Evolutionary conservation across 2,888 invertebrate genomes (phyloP).

Genomic region (Heliconius charithonia): DNA sequence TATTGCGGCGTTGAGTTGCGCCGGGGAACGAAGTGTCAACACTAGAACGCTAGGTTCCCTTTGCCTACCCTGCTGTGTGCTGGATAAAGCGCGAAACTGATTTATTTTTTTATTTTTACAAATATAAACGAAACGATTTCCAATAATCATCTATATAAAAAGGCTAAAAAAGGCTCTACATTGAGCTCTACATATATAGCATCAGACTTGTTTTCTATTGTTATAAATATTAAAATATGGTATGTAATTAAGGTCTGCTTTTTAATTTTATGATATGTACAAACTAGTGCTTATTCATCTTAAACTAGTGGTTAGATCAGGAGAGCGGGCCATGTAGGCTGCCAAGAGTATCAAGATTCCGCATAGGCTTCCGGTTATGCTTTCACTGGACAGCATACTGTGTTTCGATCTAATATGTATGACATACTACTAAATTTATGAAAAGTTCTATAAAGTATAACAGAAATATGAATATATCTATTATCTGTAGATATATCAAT

Average conservation of each 20-base stretch:
- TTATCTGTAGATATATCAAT: too few relatives aligned
- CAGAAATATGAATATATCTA: neutral
- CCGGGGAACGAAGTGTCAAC: too few relatives aligned
- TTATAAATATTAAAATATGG: neutral
- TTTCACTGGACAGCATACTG: constrained; percentile 30
- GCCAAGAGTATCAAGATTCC: constrained; percentile 34
- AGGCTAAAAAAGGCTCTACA: too few relatives aligned
- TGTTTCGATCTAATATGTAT: constrained; percentile 18
- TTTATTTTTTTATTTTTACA: too few relatives aligned
- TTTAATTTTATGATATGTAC: constrained; percentile 8
- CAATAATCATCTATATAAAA: too few relatives aligned
- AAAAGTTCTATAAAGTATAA: neutral
- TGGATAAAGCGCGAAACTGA: too few relatives aligned
- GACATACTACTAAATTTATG: constrained; percentile 3
- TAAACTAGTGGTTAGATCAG: constrained; percentile 16
- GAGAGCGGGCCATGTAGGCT: constrained; percentile 33
- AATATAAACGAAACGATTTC: too few relatives aligned
- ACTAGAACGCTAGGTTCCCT: too few relatives aligned
- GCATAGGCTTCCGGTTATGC: constrained; percentile 32
- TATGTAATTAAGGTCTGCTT: neutral
- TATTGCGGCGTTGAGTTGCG: too few relatives aligned
- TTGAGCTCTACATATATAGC: too few relatives aligned
- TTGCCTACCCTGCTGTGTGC: too few relatives aligned
- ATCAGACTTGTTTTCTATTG: neutral
- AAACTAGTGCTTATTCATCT: constrained; percentile 13